phyloP scores from a whole-genome alignment of 2,797 vertebrate genomes.

The Brachymystax lenok region DNA sequence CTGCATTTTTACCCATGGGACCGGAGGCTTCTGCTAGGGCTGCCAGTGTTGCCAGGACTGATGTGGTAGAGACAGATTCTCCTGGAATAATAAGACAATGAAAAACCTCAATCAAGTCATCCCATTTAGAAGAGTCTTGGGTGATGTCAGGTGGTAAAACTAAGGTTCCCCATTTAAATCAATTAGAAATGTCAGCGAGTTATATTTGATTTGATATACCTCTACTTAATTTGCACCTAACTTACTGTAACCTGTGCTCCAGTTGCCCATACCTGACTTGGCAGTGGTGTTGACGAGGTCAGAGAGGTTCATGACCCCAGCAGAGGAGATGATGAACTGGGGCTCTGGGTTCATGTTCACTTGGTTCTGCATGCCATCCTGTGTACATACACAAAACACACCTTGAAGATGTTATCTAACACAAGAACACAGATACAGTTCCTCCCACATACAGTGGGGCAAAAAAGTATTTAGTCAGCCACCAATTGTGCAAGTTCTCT shows the following conservation, averaged over 20 bases:
- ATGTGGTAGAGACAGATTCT: constrained; percentile 49
- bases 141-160: not conserved
- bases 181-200: not conserved
- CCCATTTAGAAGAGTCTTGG: not conserved
- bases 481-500: too few species aligned
- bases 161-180: not conserved
- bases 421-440: constrained; percentile 15
- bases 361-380: constrained; percentile 80
- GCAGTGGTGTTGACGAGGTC: constrained; percentile 60
- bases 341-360: constrained; percentile 47
- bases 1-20: constrained; percentile 36
- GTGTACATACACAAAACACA: constrained; percentile 13
- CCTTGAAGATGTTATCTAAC: constrained; percentile 39
- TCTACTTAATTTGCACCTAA: not conserved
- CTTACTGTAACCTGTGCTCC: not conserved
- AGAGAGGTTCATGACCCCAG: constrained; percentile 68
- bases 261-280: constrained; percentile 59
- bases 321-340: constrained; percentile 67
- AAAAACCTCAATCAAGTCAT: not conserved
- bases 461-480: too few species aligned
- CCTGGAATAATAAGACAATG: constrained; percentile 34
- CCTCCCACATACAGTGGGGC: too few species aligned
- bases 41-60: constrained; percentile 64
- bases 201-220: not conserved
- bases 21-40: constrained; percentile 63